A percentile compares a stretch with the other conserved stretches of the same genome.
Evolutionary conservation across 2,797 vertebrate genomes (phyloP).

Genomic region (Microtus agrestis): DNA sequence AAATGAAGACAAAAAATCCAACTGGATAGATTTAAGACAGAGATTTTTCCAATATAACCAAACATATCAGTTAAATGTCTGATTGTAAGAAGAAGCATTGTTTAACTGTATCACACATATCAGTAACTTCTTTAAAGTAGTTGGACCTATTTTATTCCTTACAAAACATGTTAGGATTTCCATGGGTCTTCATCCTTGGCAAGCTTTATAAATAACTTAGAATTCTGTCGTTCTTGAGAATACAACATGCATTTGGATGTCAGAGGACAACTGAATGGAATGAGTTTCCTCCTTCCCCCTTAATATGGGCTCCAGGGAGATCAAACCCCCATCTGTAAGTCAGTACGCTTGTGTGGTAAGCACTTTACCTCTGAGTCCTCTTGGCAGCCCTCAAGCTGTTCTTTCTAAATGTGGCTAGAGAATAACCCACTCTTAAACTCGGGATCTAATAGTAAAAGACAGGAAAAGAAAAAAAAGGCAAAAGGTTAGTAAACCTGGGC

Average conservation of each 20-base stretch:
- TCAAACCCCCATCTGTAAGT: not conserved
- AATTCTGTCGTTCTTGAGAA: not conserved
- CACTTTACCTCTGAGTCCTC: not conserved
- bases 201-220: not conserved
- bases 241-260: not conserved
- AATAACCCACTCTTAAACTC: not conserved
- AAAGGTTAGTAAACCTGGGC: not conserved
- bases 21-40: not conserved
- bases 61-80: not conserved
- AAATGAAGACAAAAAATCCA: slow-evolving; percentile 2
- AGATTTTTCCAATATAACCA: not conserved
- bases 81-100: not conserved
- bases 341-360: not conserved
- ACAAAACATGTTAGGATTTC: not conserved
- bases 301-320: not conserved
- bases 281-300: no score
- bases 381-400: not conserved
- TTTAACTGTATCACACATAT: not conserved
- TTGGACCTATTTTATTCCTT: not conserved
- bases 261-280: not conserved
- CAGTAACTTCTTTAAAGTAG: not conserved
- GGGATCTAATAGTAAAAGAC: slow-evolving; percentile 7
- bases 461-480: not conserved
- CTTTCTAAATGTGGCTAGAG: not conserved
- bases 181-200: not conserved